phyloP scores from a whole-genome alignment of 1,140 invertebrate species.

The Chymomyza costata region DNA sequence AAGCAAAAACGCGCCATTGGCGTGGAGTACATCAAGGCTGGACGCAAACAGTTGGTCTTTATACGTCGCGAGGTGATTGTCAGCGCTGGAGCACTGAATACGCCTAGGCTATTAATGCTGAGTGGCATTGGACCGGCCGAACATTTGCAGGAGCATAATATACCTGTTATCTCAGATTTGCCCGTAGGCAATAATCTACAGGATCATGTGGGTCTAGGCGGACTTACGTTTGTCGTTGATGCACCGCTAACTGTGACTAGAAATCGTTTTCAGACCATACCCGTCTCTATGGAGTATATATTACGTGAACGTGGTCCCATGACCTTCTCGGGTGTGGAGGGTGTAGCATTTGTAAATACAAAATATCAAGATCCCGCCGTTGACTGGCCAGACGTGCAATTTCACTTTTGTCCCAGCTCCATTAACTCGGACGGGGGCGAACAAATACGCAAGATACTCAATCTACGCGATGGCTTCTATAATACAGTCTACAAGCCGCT shows the following conservation, averaged over 20 bases:
- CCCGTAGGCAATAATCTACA: slow-evolving; percentile 90
- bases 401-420: slow-evolving; percentile 89
- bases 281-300: slow-evolving; percentile 88
- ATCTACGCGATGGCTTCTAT: slow-evolving; percentile 86
- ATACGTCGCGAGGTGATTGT: slow-evolving; percentile 87
- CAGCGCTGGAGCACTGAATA: slow-evolving; percentile 87
- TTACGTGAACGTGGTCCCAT: slow-evolving; percentile 86
- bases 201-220: slow-evolving; percentile 83
- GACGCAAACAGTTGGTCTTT: slow-evolving; percentile 79
- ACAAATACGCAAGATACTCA: slow-evolving; percentile 84
- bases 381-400: slow-evolving; percentile 90
- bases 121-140: slow-evolving; percentile 90
- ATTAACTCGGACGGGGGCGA: slow-evolving; percentile 88
- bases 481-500: slow-evolving; percentile 91
- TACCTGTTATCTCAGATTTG: slow-evolving; percentile 84
- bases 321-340: slow-evolving; percentile 88
- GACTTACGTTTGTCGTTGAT: slow-evolving; percentile 87
- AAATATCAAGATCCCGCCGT: slow-evolving; percentile 85
- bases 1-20: slow-evolving; percentile 83
- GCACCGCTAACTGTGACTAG: slow-evolving; percentile 87
- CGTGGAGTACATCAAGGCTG: slow-evolving; percentile 84
- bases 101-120: slow-evolving; percentile 91
- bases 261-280: slow-evolving; percentile 84
- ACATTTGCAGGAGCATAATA: slow-evolving; percentile 85
- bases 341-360: slow-evolving; percentile 88